Evolutionary conservation across 2,888 invertebrate species (phyloP).

Genomic region (Ptychoptera contaminata): DNA sequence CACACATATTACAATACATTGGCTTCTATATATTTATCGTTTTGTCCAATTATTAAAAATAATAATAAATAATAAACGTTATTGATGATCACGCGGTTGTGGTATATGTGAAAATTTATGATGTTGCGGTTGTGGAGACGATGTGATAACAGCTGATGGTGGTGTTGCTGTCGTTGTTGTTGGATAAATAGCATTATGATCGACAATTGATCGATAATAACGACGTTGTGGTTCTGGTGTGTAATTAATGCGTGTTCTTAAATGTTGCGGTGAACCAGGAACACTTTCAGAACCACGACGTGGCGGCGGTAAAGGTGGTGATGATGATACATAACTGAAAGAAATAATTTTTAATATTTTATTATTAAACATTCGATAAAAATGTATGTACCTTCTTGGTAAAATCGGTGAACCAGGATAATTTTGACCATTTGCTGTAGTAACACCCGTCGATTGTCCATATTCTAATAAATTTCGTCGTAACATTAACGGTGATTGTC

Average conservation of each 20-base stretch:
- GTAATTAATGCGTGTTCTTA: slow-evolving; percentile 43
- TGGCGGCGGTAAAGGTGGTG: slow-evolving; percentile 31
- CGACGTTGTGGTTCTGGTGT: slow-evolving; percentile 42
- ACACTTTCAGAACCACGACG: slow-evolving; percentile 51
- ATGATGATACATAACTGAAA: slow-evolving; percentile 32
- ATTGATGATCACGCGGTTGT: no score
- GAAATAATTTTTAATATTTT: slow-evolving; percentile 32
- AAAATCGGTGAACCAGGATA: slow-evolving; percentile 34
- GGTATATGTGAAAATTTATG: no score
- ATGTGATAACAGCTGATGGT: no score
- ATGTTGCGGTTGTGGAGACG: no score
- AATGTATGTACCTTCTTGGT: slow-evolving; percentile 33
- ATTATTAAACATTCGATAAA: slow-evolving; percentile 4
- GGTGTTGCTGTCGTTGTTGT: no score
- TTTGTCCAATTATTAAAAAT: no score
- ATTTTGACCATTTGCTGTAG: no score
- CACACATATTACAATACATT: no score
- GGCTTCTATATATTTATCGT: no score
- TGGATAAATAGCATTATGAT: no score
- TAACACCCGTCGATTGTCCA: slow-evolving; percentile 15
- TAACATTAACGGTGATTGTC: slow-evolving; percentile 37
- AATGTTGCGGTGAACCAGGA: slow-evolving; percentile 51
- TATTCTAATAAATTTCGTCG: slow-evolving; percentile 41
- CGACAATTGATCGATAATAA: slow-evolving; percentile 31
- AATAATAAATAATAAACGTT: no score